Conservation (phyloP, 2,113 vertebrate genomes). For the Reinhardtius hippoglossoides region DNA sequence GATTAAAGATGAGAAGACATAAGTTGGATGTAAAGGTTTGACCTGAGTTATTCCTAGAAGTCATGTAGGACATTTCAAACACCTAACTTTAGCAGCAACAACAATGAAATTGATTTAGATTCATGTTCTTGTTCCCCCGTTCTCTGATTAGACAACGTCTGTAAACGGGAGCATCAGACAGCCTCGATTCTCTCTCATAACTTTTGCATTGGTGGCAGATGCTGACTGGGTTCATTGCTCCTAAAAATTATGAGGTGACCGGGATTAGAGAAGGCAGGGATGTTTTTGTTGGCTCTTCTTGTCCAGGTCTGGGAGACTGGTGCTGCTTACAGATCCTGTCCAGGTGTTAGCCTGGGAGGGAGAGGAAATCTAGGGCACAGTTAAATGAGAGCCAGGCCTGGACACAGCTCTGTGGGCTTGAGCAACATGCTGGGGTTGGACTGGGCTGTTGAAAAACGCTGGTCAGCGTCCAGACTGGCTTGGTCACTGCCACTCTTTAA, state of each 20-base stretch:
- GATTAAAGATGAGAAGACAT: not conserved
- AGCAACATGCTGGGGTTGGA: conserved; percentile 13
- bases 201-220: conserved; percentile 19
- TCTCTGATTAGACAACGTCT: not conserved
- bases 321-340: conserved; percentile 57
- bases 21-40: not conserved
- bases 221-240: not conserved
- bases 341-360: conserved; percentile 70
- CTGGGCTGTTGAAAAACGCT: conserved; percentile 21
- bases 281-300: conserved; percentile 43
- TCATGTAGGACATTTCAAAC: not conserved
- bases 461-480: conserved; percentile 21
- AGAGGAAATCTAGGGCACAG: conserved; percentile 42
- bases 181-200: not conserved
- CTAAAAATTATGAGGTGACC: conserved; percentile 17
- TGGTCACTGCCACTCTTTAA: not conserved
- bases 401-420: conserved; percentile 11
- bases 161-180: not conserved
- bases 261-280: conserved; percentile 2
- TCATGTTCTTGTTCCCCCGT: not conserved
- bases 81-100: not conserved
- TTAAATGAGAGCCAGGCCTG: conserved; percentile 64
- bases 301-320: conserved; percentile 26
- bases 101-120: not conserved
- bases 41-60: not conserved